Base-by-base conservation (phyloP, 2,797 vertebrate genomes). In the Halcyon badia region DNA sequence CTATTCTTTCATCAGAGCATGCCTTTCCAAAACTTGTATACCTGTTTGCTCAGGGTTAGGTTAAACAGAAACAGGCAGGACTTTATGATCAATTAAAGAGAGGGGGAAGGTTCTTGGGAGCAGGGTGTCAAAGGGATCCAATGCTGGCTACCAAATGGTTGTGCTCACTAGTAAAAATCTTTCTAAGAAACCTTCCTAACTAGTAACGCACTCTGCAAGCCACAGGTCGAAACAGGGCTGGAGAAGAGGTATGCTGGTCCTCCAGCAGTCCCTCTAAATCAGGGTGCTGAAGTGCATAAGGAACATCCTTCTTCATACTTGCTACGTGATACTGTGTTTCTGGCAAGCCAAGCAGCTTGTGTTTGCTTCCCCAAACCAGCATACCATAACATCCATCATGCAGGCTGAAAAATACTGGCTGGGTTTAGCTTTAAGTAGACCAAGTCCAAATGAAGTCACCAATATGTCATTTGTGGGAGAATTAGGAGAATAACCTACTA, bases 371-470 rank as follows among this genome's bases (percentile, higher is more conserved):
- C 42, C 51, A 46, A 82, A 77, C 11, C 0, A 5, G 42, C 42
- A 72, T n/a, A 57, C 1, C 13, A 11, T 15, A 81, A 61, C 33
- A 42, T 3, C 7, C 37, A 30, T 31, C 5, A 30, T 0, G 1
- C 42, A 83, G 83, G 28, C 4, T 61, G 12, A 82, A 68, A 61
- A 82, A 39, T 14, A 44, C 6, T 41, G 48, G 4, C 4, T 89
- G 66, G 65, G 30, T 28, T 89, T 39, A 62, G 65, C n/a, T 72
- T 88, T 35, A 78, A 30, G 22, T 31, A 58, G 20, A 31, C 16
- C 21, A 72, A 64, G 26, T 64, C 30, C 54, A 83, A 69, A 69
- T 2, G 12, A 62, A 89, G 13, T 58, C 62, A 41, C 7, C 31
- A 60, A 6, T 44, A n/a, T 2, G 5, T 14, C 3, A 61, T 76